phyloP scores from a whole-genome alignment of 1,140 invertebrate genomes.

The Drosophila pallidifrons region DNA sequence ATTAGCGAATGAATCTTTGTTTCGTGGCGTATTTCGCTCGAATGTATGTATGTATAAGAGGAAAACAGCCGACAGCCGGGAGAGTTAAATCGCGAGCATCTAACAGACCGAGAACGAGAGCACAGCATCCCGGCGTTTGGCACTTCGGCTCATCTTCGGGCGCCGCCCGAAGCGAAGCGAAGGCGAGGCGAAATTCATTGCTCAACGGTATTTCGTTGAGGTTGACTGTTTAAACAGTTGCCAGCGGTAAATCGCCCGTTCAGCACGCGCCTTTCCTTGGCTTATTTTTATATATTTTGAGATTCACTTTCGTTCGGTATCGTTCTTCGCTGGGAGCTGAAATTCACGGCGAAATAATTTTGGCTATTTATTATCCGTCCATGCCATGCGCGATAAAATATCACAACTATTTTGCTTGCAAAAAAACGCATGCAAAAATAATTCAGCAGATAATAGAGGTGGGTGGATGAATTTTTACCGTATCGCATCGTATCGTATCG shows the following conservation, averaged over 20 bases:
- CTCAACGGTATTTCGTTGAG: constrained; percentile 51
- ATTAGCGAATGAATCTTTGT: not conserved
- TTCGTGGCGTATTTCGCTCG: too few species aligned
- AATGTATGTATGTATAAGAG: not conserved
- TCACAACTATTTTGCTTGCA: constrained; percentile 85
- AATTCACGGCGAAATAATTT: constrained; percentile 84
- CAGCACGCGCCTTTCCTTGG: constrained; percentile 27
- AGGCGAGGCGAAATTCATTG: not conserved
- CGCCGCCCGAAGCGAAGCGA: not conserved
- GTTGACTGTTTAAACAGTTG: constrained; percentile 51
- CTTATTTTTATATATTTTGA: constrained; percentile 1
- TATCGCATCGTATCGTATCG: too few species aligned
- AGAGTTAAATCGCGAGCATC: not conserved
- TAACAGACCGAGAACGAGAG: not conserved
- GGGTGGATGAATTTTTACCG: constrained; percentile 32
- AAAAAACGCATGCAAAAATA: constrained; percentile 84
- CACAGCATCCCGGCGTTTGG: constrained; percentile 31
- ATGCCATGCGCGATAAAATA: constrained; percentile 85
- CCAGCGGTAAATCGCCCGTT: constrained; percentile 57
- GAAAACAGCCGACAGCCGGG: not conserved
- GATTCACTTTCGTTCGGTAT: constrained; percentile 37
- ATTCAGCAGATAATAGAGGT: constrained; percentile 84
- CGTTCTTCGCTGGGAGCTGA: constrained; percentile 67
- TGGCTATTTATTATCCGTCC: constrained; percentile 83
- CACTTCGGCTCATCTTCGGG: constrained; percentile 17